These are phyloP conservation scores for Hemibagrus guttatus DNA, from an alignment of 2,797 vertebrate genomes.

Conservation along the genomic window DNA sequence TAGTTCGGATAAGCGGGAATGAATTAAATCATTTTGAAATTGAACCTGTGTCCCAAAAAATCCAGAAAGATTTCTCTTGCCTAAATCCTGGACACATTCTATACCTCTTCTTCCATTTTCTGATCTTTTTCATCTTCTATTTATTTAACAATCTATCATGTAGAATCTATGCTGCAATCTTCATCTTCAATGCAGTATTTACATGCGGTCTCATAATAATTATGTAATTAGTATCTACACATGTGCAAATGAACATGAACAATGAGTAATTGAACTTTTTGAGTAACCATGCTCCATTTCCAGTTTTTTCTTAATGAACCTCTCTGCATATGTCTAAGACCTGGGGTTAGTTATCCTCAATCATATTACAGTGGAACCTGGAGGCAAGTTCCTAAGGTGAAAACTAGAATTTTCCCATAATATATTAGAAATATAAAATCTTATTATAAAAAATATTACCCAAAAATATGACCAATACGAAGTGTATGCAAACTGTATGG, in stretches of 20 bases:
- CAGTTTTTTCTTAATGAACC: background rate
- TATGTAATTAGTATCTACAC: constrained; percentile 18
- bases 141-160: background rate
- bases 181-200: background rate
- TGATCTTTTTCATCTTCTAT: background rate
- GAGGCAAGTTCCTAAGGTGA: too few species aligned
- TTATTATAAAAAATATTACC: too few species aligned
- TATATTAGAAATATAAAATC: too few species aligned
- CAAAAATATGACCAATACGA: too few species aligned
- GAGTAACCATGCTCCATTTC: too few species aligned
- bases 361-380: background rate
- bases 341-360: background rate
- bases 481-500: too few species aligned
- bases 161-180: too few species aligned
- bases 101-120: background rate
- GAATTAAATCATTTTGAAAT: background rate
- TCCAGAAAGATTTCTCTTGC: background rate
- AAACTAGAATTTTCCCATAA: too few species aligned
- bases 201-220: background rate
- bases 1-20: too few species aligned
- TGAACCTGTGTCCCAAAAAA: background rate
- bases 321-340: background rate
- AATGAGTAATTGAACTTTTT: constrained; percentile 18
- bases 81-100: background rate
- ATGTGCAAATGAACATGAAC: constrained; percentile 2